These are phyloP conservation scores for Buceros bicornis DNA, from an alignment of 2,797 vertebrate genomes.

Conservation along the genomic window DNA sequence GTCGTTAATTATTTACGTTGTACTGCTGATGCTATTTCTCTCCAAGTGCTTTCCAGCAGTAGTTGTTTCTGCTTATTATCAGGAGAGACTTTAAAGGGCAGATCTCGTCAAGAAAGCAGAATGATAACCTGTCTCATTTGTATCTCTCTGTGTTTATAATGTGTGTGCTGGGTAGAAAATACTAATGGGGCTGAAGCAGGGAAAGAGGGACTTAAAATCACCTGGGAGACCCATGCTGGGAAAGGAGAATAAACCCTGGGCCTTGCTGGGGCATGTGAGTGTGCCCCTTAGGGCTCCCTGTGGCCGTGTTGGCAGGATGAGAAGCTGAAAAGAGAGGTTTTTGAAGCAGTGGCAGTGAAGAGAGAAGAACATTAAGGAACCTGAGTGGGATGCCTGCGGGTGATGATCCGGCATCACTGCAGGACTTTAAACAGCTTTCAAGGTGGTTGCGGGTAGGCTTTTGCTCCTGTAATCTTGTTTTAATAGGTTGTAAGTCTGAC, in stretches of 20 bases:
- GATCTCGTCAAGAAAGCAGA: slow-evolving; percentile 31
- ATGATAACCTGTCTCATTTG: slow-evolving; percentile 6
- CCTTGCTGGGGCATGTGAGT: not conserved
- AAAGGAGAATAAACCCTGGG: not conserved
- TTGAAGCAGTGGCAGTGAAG: not conserved
- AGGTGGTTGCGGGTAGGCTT: not conserved
- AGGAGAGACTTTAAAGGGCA: slow-evolving; percentile 15
- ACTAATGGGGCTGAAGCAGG: not conserved
- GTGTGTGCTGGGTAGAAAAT: not conserved
- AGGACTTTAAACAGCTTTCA: not conserved
- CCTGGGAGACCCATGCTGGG: not conserved
- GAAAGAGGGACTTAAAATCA: not conserved
- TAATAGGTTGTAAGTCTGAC: not conserved
- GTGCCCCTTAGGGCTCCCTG: not conserved
- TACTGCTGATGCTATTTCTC: slow-evolving; percentile 36
- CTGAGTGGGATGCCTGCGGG: not conserved
- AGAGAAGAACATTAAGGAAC: not conserved
- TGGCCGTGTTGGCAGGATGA: not conserved
- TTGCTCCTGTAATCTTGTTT: slow-evolving; percentile 20
- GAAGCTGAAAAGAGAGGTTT: not conserved
- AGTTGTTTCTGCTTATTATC: slow-evolving; percentile 16
- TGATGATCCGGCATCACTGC: not conserved
- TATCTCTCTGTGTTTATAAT: not conserved
- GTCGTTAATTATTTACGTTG: slow-evolving; percentile 68
- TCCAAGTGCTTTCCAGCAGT: slow-evolving; percentile 19